phyloP scores from a whole-genome alignment of 2,113 vertebrate species.

The Planiliza haematocheilus region DNA sequence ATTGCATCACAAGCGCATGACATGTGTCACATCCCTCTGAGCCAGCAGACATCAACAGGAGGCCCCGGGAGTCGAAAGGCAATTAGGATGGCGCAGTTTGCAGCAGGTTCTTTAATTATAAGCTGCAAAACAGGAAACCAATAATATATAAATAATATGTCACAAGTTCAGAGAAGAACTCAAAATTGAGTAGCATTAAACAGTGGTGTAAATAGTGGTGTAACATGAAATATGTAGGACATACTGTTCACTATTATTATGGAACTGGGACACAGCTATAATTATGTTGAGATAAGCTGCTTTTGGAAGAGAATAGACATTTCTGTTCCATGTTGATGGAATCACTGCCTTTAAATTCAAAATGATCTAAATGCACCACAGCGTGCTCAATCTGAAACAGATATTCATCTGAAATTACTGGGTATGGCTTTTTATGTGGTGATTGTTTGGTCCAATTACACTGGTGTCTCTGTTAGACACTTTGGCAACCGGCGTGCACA shows the following conservation, averaged over 20 bases:
- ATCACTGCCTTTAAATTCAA: neutral
- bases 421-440: neutral
- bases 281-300: slow-evolving; percentile 1
- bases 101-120: slow-evolving; percentile 3
- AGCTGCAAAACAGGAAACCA: neutral
- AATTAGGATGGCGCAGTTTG: neutral
- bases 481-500: slow-evolving; percentile 18
- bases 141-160: neutral
- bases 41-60: slow-evolving; percentile 1
- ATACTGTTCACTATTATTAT: slow-evolving; percentile 1
- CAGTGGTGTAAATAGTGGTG: too few species aligned
- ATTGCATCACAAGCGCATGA: neutral
- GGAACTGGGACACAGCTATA: slow-evolving; percentile 24
- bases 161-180: too few species aligned
- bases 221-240: neutral
- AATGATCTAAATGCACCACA: neutral
- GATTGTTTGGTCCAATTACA: neutral
- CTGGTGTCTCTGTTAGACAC: neutral
- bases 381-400: neutral
- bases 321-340: neutral
- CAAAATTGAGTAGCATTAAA: too few species aligned
- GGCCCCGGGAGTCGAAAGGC: slow-evolving; percentile 4
- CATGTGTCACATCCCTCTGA: neutral
- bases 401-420: slow-evolving; percentile 1
- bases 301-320: neutral